A percentile compares a stretch with the other conserved stretches of the same genome.
Conservation (phyloP, 2,888 invertebrate genomes). For the Ferrisia virgata region DNA sequence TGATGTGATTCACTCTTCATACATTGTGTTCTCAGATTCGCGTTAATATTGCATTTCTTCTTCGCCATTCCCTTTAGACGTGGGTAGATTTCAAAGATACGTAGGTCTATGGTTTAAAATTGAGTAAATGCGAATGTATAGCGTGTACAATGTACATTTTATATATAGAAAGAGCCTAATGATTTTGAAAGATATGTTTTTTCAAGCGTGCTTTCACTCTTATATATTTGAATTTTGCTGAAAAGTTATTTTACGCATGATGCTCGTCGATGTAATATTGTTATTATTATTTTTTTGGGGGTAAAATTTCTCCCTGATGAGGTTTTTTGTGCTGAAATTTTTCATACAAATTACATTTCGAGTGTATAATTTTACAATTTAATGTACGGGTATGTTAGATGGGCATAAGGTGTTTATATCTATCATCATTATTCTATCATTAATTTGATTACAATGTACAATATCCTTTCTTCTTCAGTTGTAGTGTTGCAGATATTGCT, state of each 20-base stretch:
- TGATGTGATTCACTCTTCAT: neutral
- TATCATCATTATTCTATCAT: too few relatives aligned
- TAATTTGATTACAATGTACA: too few relatives aligned
- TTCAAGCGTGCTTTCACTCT: neutral
- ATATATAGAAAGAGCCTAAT: too few relatives aligned
- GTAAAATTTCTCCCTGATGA: neutral
- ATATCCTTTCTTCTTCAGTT: too few relatives aligned
- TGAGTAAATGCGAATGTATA: neutral
- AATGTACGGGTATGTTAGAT: too few relatives aligned
- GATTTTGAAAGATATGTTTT: slow-evolving; percentile 8
- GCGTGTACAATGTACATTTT: too few relatives aligned
- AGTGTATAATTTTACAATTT: too few relatives aligned
- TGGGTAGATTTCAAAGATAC: neutral
- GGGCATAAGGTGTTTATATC: too few relatives aligned
- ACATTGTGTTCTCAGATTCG: neutral
- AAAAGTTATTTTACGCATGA: neutral
- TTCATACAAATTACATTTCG: too few relatives aligned
- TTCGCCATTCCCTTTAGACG: neutral
- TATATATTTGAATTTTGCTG: neutral
- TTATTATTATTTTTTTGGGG: neutral
- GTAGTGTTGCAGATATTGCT: too few relatives aligned
- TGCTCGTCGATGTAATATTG: neutral
- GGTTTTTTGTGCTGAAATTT: too few relatives aligned
- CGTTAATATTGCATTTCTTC: neutral
- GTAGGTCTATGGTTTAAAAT: neutral